These are phyloP conservation scores for Aphelocoma coerulescens DNA, from an alignment of 2,113 vertebrate species.

Conservation along the genomic window DNA sequence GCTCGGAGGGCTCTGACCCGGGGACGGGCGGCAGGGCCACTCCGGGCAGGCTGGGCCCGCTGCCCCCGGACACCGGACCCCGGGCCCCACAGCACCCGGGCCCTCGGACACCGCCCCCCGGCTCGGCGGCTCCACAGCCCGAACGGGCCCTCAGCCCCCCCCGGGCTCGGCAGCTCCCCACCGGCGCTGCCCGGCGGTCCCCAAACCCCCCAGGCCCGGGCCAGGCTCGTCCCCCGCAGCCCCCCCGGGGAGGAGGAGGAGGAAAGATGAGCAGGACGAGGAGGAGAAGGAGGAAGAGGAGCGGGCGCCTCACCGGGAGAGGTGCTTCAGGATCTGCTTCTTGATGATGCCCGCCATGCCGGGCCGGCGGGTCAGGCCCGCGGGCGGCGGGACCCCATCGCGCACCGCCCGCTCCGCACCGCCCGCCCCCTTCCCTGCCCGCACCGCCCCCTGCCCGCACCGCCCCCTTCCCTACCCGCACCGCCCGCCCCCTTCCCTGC, in stretches of 20 bases:
- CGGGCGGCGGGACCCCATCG: neutral
- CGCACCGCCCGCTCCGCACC: neutral
- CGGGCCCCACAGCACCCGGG: neutral
- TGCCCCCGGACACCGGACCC: neutral
- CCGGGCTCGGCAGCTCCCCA: neutral
- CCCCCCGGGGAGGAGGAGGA: neutral
- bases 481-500: neutral
- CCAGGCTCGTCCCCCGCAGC: neutral
- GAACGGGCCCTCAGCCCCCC: neutral
- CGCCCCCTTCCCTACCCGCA: neutral
- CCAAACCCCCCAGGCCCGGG: neutral
- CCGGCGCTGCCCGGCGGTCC: neutral
- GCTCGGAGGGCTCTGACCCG: neutral
- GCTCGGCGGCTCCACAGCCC: neutral
- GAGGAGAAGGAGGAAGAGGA: neutral
- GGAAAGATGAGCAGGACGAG: neutral
- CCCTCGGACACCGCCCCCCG: neutral
- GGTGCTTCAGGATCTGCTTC: slow-evolving; percentile 95
- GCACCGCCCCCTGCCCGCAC: neutral
- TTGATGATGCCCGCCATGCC: slow-evolving; percentile 93
- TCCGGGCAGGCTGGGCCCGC: neutral
- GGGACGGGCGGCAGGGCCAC: neutral
- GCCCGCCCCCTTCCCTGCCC: neutral
- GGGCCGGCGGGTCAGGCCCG: neutral
- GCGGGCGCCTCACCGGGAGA: slow-evolving; percentile 85